These are phyloP conservation scores for Agelaius tricolor DNA, from an alignment of 2,113 vertebrate species.

Conservation along the genomic window DNA sequence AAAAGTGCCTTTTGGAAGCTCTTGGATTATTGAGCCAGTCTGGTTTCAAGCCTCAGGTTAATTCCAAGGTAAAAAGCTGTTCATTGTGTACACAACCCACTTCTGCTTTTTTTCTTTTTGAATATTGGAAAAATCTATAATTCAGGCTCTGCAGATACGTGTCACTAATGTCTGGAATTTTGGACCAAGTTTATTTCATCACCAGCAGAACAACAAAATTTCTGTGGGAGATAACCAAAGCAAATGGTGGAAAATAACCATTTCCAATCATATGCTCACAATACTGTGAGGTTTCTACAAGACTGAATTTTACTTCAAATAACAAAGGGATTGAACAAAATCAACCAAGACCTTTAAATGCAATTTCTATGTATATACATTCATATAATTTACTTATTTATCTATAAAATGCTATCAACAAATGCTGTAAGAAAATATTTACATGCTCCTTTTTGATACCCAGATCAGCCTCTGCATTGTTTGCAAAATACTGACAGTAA, in stretches of 20 bases:
- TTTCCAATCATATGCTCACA: neutral
- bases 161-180: neutral
- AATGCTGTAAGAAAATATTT: neutral
- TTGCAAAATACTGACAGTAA: slow-evolving; percentile 1
- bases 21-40: neutral
- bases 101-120: neutral
- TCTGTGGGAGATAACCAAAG: neutral
- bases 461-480: neutral
- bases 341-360: neutral
- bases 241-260: neutral
- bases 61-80: neutral
- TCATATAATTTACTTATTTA: neutral
- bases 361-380: neutral
- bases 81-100: neutral
- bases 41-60: neutral
- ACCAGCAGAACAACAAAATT: neutral
- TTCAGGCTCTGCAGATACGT: neutral
- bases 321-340: neutral
- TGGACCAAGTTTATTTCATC: neutral
- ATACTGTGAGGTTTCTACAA: neutral
- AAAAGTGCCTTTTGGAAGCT: neutral
- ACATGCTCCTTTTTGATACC: neutral
- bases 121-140: neutral
- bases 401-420: neutral
- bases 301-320: neutral